phyloP scores from a whole-genome alignment of 2,797 vertebrate genomes.

The Alouatta caraya region DNA sequence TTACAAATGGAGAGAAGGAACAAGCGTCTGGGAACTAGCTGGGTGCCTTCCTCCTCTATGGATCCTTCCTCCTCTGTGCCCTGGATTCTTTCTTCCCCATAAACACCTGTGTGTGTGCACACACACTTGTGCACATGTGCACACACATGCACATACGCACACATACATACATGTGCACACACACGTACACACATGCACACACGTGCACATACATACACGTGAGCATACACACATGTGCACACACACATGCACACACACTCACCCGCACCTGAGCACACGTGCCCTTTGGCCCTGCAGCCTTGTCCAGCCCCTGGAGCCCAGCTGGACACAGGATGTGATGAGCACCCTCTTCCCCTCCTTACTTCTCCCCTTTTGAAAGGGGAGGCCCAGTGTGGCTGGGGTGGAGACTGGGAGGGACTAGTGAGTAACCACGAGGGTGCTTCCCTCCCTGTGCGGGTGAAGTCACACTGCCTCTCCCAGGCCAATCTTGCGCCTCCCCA shows the following conservation, averaged over 20 bases:
- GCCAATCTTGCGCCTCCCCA: constrained; percentile 70
- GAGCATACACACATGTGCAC: neutral
- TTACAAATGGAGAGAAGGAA: no score
- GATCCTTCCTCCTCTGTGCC: neutral
- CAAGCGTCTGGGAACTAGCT: neutral
- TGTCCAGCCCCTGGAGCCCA: neutral
- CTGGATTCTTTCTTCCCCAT: neutral
- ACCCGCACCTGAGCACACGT: fast-evolving
- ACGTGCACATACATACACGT: neutral
- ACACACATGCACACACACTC: neutral
- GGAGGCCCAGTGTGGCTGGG: no score
- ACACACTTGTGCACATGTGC: neutral
- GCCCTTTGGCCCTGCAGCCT: neutral
- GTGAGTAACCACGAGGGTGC: constrained; percentile 27
- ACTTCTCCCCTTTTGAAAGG: neutral
- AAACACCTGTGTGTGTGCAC: neutral
- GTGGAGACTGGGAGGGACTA: neutral
- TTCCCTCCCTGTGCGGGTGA: constrained; percentile 55
- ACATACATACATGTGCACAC: no score
- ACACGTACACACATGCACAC: fast-evolving
- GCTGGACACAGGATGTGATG: no score
- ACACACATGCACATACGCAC: neutral
- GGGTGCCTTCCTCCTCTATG: neutral
- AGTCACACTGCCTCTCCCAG: constrained; percentile 69
- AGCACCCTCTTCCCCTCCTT: neutral